phyloP scores from a whole-genome alignment of 2,113 vertebrate genomes.

The Grus americana region DNA sequence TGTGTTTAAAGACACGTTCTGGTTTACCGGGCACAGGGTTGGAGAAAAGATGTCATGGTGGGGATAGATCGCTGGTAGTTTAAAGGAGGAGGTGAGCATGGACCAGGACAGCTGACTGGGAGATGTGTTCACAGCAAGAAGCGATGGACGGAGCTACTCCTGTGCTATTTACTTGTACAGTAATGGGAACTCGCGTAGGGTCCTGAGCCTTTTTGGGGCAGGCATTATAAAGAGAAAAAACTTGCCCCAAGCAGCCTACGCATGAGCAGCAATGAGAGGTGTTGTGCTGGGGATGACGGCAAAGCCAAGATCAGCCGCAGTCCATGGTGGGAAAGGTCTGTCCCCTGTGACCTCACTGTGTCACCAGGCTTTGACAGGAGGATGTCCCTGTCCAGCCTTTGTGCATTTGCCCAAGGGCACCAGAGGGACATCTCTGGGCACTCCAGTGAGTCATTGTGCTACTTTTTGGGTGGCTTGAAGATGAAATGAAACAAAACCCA shows the following conservation, averaged over 20 bases:
- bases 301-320: not conserved
- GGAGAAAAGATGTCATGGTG: not conserved
- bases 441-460: not conserved
- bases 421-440: not conserved
- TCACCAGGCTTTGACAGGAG: not conserved
- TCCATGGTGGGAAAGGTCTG: not conserved
- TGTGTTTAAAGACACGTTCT: fast-evolving
- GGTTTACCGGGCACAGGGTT: fast-evolving
- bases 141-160: not conserved
- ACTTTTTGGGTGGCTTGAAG: not conserved
- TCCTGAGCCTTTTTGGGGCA: not conserved
- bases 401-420: not conserved
- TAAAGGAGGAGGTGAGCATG: not conserved
- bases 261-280: fast-evolving
- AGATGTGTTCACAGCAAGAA: not conserved
- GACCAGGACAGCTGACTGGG: fast-evolving
- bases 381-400: not conserved
- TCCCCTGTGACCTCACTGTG: fast-evolving
- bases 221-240: not conserved
- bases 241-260: not conserved
- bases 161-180: too few relatives aligned
- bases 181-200: too few relatives aligned
- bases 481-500: not conserved
- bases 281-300: not conserved
- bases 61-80: not conserved